Conservation (phyloP, 1,140 invertebrate species). For the Episyrphus balteatus region DNA sequence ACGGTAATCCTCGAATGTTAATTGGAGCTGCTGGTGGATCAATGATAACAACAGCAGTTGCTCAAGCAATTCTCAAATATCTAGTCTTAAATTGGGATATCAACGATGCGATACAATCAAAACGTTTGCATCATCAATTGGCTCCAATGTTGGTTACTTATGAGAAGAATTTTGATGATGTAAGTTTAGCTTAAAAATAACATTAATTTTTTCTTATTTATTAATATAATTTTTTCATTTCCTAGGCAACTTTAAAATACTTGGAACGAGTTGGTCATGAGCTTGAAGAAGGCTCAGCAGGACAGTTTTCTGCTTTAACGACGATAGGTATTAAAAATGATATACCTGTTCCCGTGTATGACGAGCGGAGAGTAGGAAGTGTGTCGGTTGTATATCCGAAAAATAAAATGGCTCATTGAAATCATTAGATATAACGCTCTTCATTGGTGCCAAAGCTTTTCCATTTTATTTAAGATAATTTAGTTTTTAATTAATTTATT, state of each 20-base stretch:
- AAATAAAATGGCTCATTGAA: no score
- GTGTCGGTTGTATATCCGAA: conserved; percentile 31
- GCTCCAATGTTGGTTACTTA: conserved; percentile 70
- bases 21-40: conserved; percentile 87
- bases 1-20: conserved; percentile 64
- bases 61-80: conserved; percentile 54
- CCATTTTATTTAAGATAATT: no score
- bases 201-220: not conserved
- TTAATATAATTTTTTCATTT: conserved; percentile 16
- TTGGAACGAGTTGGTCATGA: conserved; percentile 36
- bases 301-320: conserved; percentile 41
- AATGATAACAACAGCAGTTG: conserved; percentile 78
- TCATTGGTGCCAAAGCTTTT: no score
- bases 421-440: no score
- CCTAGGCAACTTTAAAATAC: conserved; percentile 25
- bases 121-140: conserved; percentile 87
- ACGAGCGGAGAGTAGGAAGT: conserved; percentile 39
- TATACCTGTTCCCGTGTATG: conserved; percentile 33
- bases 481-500: no score
- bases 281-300: conserved; percentile 31
- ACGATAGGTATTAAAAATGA: conserved; percentile 34
- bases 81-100: conserved; percentile 63
- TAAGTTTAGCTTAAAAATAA: not conserved
- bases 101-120: conserved; percentile 67
- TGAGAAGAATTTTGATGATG: conserved; percentile 39